A percentile compares a stretch with the other conserved stretches of the same genome.
These are phyloP conservation scores for Drosophila emarginata DNA, from an alignment of 2,888 invertebrate species.

Conservation along the genomic window DNA sequence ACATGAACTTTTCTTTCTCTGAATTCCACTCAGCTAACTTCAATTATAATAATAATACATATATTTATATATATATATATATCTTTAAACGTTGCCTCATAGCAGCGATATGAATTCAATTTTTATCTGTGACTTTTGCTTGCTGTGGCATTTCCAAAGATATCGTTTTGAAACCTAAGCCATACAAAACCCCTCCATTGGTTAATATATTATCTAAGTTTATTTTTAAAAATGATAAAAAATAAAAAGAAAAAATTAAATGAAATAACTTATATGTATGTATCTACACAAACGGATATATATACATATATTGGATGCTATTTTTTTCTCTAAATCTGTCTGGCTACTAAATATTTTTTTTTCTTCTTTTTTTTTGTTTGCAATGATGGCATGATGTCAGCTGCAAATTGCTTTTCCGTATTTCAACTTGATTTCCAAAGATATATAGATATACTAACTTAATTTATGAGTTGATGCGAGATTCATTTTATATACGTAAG, in stretches of 20 bases:
- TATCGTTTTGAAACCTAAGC: slow-evolving; percentile 23
- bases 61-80: background rate
- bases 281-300: background rate
- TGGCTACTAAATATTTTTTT: slow-evolving; percentile 20
- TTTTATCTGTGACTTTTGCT: slow-evolving; percentile 23
- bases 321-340: background rate
- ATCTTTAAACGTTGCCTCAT: background rate
- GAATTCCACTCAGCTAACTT: background rate
- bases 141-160: slow-evolving; percentile 33
- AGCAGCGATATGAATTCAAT: slow-evolving; percentile 7
- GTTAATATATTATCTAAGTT: slow-evolving; percentile 31
- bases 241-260: too few relatives aligned
- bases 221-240: slow-evolving; percentile 31
- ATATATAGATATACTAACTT: slow-evolving; percentile 51
- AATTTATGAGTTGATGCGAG: slow-evolving; percentile 59
- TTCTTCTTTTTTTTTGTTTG: slow-evolving; percentile 36
- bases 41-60: background rate
- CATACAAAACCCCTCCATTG: background rate
- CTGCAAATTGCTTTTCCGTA: slow-evolving; percentile 73
- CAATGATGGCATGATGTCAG: slow-evolving; percentile 63
- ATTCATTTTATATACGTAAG: slow-evolving; percentile 12
- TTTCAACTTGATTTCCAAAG: slow-evolving; percentile 58
- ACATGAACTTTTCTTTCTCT: too few relatives aligned
- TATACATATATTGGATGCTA: background rate
- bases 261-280: slow-evolving; percentile 27